A percentile compares a stretch with the other conserved stretches of the same genome.
These are phyloP conservation scores for Silurus meridionalis DNA, from an alignment of 2,113 vertebrate genomes.

Conservation along the genomic window DNA sequence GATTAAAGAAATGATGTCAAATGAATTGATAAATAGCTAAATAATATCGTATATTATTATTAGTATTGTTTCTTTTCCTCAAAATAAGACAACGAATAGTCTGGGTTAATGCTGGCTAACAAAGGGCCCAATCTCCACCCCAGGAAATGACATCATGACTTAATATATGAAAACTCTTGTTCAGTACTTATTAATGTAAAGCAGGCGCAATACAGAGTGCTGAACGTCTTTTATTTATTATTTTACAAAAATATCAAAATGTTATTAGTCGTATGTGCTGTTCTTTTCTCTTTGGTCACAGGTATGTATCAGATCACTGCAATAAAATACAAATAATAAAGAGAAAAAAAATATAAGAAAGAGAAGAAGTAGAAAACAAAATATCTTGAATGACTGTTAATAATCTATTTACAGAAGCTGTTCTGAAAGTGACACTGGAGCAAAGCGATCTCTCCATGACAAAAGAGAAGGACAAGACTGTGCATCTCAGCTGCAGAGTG, in stretches of 20 bases:
- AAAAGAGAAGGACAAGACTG: too few relatives aligned
- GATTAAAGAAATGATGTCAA: too few relatives aligned
- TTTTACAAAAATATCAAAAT: slow-evolving; percentile 2
- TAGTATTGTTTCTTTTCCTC: too few relatives aligned
- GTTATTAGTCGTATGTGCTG: neutral
- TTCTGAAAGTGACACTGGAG: too few relatives aligned
- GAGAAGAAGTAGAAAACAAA: too few relatives aligned
- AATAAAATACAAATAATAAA: neutral
- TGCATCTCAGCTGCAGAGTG: too few relatives aligned
- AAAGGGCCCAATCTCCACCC: neutral
- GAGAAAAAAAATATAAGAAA: neutral
- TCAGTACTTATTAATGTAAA: neutral
- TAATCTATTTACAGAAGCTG: neutral
- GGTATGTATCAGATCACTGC: slow-evolving; percentile 21
- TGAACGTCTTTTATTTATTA: neutral
- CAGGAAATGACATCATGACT: slow-evolving; percentile 37
- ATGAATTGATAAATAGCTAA: too few relatives aligned
- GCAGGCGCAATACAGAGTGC: too few relatives aligned
- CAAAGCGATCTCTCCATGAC: too few relatives aligned
- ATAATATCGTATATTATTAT: too few relatives aligned
- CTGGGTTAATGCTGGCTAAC: neutral
- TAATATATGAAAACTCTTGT: neutral
- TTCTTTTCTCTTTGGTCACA: slow-evolving; percentile 4
- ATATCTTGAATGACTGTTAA: neutral
- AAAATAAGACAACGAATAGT: neutral